These are phyloP conservation scores for Ochotona curzoniae DNA, from an alignment of 2,113 vertebrate genomes.

Conservation along the genomic window DNA sequence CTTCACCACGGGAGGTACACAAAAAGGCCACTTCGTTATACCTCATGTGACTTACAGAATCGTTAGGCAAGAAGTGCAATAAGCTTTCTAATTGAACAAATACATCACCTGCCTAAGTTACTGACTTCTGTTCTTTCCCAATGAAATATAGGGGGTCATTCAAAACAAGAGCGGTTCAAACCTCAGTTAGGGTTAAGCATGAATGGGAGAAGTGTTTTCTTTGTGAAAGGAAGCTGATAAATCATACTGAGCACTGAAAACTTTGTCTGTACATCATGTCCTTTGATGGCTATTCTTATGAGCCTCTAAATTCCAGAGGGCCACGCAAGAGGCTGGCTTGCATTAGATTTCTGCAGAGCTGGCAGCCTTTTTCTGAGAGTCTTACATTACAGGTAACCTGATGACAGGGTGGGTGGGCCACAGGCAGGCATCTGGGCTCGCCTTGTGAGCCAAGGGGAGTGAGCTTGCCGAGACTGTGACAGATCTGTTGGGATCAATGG, in stretches of 20 bases:
- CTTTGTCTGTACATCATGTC: conserved; percentile 65
- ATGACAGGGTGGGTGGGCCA: conserved; percentile 72
- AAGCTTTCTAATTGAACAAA: not conserved
- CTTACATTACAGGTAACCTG: conserved; percentile 79
- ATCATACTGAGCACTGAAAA: conserved; percentile 29
- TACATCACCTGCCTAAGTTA: not conserved
- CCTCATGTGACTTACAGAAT: not conserved
- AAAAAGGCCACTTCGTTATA: not conserved
- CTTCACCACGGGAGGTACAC: not conserved
- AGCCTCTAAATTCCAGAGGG: conserved; percentile 68
- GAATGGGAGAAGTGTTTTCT: not conserved
- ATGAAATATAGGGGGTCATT: conserved; percentile 3
- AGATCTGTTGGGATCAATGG: conserved; percentile 59
- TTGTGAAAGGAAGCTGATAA: conserved; percentile 61
- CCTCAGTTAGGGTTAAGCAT: not conserved
- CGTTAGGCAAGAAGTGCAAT: conserved; percentile 53
- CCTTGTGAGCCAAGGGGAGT: conserved; percentile 21
- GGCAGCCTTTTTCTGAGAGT: conserved; percentile 68
- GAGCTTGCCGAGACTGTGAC: conserved; percentile 23
- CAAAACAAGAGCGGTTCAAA: not conserved
- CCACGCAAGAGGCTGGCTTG: conserved; percentile 23
- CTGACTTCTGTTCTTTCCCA: not conserved
- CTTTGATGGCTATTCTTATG: conserved; percentile 71
- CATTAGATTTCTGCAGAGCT: conserved; percentile 71
- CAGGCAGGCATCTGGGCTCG: not conserved